These are phyloP conservation scores for Pseudorasbora parva DNA, from an alignment of 2,113 vertebrate species.

Conservation along the genomic window DNA sequence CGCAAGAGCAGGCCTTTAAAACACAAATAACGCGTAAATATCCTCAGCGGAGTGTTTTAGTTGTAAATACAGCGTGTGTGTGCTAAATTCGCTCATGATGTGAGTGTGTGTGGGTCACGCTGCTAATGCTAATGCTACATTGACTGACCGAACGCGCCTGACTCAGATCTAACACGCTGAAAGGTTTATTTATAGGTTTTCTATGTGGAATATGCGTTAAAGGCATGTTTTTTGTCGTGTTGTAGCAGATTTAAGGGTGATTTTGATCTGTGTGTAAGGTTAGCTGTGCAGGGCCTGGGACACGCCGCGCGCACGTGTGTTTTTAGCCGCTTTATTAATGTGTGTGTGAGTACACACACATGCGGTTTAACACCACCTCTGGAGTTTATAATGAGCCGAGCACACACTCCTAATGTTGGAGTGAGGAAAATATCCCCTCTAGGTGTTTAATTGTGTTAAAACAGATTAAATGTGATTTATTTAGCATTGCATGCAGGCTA, in stretches of 20 bases:
- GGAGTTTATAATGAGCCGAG: neutral
- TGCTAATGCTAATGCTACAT: conserved; percentile 14
- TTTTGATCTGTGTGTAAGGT: neutral
- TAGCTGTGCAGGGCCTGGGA: neutral
- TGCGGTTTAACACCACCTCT: neutral
- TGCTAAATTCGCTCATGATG: no score
- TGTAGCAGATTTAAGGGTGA: neutral
- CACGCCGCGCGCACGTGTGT: neutral
- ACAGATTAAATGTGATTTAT: neutral
- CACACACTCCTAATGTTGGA: neutral
- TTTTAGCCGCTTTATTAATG: neutral
- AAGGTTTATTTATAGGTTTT: neutral
- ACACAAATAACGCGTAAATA: neutral
- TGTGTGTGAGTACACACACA: no score
- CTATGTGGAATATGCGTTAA: neutral
- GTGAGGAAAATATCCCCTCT: neutral
- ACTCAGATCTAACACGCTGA: neutral
- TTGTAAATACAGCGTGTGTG: neutral
- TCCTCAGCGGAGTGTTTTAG: no score
- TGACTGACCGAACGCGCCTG: neutral
- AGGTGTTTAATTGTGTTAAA: neutral
- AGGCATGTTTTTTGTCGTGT: neutral
- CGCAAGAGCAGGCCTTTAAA: no score
- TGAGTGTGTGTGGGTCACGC: neutral
- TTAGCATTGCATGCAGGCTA: neutral